phyloP scores from a whole-genome alignment of 2,888 invertebrate genomes.

The Osmoderma eremita region DNA sequence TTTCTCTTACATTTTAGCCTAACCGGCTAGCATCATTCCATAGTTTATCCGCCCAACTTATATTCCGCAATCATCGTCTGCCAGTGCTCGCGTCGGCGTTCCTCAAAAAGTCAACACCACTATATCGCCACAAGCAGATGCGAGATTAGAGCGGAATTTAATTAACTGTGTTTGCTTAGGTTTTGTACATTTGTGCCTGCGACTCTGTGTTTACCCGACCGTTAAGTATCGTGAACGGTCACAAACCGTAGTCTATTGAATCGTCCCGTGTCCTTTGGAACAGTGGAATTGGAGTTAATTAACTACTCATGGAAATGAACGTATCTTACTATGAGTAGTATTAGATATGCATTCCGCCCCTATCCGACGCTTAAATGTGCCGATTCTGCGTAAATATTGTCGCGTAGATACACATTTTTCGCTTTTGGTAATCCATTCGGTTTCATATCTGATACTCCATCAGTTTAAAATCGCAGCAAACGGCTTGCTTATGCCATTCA shows the following conservation, averaged over 20 bases:
- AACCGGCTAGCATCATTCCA: no score
- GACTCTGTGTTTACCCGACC: slow-evolving; percentile 53
- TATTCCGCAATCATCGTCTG: slow-evolving; percentile 4
- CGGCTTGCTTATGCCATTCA: no score
- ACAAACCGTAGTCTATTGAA: slow-evolving; percentile 52
- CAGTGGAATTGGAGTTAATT: slow-evolving; percentile 51
- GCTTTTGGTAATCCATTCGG: neutral
- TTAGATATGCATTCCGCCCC: no score
- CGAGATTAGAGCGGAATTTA: slow-evolving; percentile 53
- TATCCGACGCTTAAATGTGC: slow-evolving; percentile 16
- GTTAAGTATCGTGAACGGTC: slow-evolving; percentile 54
- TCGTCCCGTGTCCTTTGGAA: slow-evolving; percentile 37
- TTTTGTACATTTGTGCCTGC: slow-evolving; percentile 53
- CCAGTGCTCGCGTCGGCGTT: neutral
- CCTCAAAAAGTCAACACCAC: slow-evolving; percentile 42
- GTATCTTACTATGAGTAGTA: neutral
- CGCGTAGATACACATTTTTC: slow-evolving; percentile 1
- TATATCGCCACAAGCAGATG: slow-evolving; percentile 49
- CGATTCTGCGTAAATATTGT: slow-evolving; percentile 12
- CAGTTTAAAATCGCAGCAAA: no score
- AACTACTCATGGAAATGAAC: slow-evolving; percentile 44
- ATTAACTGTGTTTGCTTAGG: slow-evolving; percentile 54
- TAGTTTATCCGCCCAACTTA: neutral
- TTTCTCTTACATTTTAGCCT: no score
- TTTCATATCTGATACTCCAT: neutral